Conservation (phyloP, 2,113 vertebrate species). For the Scytalopus superciliaris region DNA sequence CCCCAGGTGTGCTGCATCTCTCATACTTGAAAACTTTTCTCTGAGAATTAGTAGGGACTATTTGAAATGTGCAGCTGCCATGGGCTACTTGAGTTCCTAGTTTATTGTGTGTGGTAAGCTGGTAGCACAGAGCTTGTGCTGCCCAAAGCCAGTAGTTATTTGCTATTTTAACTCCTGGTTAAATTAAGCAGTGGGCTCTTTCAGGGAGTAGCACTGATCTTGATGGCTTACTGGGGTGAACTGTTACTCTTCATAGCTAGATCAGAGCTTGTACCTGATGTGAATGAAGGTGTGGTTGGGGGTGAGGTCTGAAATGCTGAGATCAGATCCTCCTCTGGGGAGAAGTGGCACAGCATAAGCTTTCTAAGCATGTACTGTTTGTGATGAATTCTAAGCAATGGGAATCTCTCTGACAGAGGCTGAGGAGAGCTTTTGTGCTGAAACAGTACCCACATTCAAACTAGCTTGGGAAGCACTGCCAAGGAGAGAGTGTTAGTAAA, state of each 20-base stretch:
- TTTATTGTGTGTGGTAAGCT: not conserved
- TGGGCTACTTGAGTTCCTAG: not conserved
- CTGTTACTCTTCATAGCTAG: fast-evolving
- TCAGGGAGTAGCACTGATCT: not conserved
- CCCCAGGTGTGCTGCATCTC: not conserved
- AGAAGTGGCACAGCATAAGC: not conserved
- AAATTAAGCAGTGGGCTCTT: not conserved
- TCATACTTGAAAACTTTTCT: not conserved
- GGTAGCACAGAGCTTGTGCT: not conserved
- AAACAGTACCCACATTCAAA: slow-evolving; percentile 68
- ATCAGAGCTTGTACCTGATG: not conserved
- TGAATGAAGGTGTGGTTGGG: not conserved
- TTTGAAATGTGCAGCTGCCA: not conserved
- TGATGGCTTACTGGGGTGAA: not conserved
- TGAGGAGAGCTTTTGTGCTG: slow-evolving; percentile 81
- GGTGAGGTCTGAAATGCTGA: not conserved
- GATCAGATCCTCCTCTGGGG: not conserved
- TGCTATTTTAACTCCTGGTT: not conserved
- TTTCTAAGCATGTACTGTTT: slow-evolving; percentile 63
- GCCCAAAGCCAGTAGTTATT: not conserved
- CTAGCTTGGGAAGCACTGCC: not conserved
- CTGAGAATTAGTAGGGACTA: not conserved
- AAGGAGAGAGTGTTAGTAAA: not conserved
- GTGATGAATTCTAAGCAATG: slow-evolving; percentile 84
- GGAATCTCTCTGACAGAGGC: slow-evolving; percentile 93